Evolutionary conservation across 2,797 vertebrate genomes (phyloP), one percentile per base, ranked within the genome.

Genomic region (Parotocinclus haroldoi): DNA sequence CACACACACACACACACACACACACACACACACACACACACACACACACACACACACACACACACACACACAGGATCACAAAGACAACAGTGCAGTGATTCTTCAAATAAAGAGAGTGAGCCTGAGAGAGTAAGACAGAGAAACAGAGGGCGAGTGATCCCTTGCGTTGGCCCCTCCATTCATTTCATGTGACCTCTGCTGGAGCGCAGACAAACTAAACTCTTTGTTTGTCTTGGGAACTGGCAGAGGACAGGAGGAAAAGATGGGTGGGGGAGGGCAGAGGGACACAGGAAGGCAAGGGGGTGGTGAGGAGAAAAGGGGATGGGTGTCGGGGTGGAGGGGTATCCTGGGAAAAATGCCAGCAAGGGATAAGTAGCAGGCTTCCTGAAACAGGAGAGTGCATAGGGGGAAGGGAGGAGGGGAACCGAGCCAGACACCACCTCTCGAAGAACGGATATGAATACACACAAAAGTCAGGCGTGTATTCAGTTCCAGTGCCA

Each of bases 211-310:
- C 85, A 72, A 80, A 84, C 78, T 72, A 69, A 68, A 80, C 72
- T 79, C 81, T 84, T 82, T 82, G 80, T 84, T 81, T 82, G 76
- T 78, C 78, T 79, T 81, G 80, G 79, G 80, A 79, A 79, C 65
- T 74, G 76, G 76, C 65, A 72, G 75, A 76, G 76, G 74, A 81
- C 78, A 78, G 77, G 76, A 80, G 79, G 58, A 71, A 74, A 51
- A 67, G 55, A 69, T 65, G 58, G 62, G 42, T 68, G 70, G 65
- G 72, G 53, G 38, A 63, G 37, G 68, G 74, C 55, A 66, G 58
- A 65, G 66, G 10, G 61, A 44, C 16, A 56, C 53, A 68, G 62
- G 50, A 66, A 56, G 73, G 75, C 76, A 16, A 7, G 50, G 59
- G 61, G 52, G 49, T 64, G 59, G 53, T 51, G 63, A 64, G 55